phyloP scores from a whole-genome alignment of 2,113 vertebrate species.

The Anhinga anhinga region DNA sequence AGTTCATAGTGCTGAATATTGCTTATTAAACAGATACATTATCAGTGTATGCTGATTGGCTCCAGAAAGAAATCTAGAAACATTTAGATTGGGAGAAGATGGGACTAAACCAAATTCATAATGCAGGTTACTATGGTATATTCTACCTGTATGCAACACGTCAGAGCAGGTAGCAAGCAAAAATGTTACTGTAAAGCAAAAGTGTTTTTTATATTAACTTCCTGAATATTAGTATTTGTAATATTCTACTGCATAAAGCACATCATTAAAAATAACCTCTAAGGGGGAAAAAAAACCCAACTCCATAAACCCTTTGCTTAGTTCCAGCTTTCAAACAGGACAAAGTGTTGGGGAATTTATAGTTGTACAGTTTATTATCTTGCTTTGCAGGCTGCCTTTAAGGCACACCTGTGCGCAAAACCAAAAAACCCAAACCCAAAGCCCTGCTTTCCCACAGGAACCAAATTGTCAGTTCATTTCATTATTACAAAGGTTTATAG shows the following conservation, averaged over 20 bases:
- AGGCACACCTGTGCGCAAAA: background rate
- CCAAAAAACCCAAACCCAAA: background rate
- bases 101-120: background rate
- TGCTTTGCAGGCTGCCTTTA: background rate
- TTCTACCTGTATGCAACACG: background rate
- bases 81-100: background rate
- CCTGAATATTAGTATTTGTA: background rate
- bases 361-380: background rate
- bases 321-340: background rate
- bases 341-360: background rate
- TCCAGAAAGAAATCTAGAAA: background rate
- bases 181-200: background rate
- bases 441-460: background rate
- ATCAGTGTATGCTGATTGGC: background rate
- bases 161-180: background rate
- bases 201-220: background rate
- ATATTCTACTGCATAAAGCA: background rate
- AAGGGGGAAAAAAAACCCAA: fast-evolving
- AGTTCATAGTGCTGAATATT: background rate
- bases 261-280: background rate
- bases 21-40: background rate
- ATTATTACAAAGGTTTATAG: background rate
- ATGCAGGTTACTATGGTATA: background rate
- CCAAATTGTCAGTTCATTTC: background rate
- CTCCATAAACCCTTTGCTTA: background rate